Percentiles rank a stretch among this genome's conserved stretches.
Conservation (phyloP, 2,113 vertebrate species). For the Leucopsar rothschildi region DNA sequence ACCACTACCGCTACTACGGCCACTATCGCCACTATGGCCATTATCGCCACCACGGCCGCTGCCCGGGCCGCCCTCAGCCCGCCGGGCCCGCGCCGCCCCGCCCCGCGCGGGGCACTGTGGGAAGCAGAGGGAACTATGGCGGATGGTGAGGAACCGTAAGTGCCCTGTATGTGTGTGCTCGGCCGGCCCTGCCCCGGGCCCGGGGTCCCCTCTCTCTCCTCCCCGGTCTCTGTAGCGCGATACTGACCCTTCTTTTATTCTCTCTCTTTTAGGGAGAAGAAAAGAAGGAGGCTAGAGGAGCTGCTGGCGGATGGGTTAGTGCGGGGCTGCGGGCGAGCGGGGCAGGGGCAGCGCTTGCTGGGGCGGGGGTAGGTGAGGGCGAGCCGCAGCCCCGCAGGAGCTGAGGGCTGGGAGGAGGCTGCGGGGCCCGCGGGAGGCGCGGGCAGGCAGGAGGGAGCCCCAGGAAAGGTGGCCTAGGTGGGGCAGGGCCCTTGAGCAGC, state of each 20-base stretch:
- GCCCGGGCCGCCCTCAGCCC: neutral
- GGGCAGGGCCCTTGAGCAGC: neutral
- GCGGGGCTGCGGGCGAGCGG: constrained; percentile 75
- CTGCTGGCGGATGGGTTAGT: constrained; percentile 98
- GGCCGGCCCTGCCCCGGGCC: constrained; percentile 33
- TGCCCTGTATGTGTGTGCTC: constrained; percentile 68
- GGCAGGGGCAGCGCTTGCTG: constrained; percentile 63
- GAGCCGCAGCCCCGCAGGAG: constrained; percentile 53
- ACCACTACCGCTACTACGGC: no score
- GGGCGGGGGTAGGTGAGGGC: constrained; percentile 37
- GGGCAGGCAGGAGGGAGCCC: neutral
- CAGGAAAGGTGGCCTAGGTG: neutral
- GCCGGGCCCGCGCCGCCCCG: neutral
- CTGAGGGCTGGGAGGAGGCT: constrained; percentile 22
- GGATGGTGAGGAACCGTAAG: constrained; percentile 96
- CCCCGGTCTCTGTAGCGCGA: constrained; percentile 74
- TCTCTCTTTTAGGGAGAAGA: constrained; percentile 97
- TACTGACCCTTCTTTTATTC: constrained; percentile 90
- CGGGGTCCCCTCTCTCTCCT: constrained; percentile 55
- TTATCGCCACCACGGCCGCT: no score
- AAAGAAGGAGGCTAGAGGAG: constrained; percentile 99
- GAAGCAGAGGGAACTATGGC: constrained; percentile 83
- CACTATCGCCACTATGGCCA: no score
- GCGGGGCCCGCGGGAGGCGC: neutral
- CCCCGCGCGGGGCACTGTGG: constrained; percentile 23